Evolutionary conservation across 2,113 vertebrate species (phyloP).

Genomic region (Tragelaphus scriptus): DNA sequence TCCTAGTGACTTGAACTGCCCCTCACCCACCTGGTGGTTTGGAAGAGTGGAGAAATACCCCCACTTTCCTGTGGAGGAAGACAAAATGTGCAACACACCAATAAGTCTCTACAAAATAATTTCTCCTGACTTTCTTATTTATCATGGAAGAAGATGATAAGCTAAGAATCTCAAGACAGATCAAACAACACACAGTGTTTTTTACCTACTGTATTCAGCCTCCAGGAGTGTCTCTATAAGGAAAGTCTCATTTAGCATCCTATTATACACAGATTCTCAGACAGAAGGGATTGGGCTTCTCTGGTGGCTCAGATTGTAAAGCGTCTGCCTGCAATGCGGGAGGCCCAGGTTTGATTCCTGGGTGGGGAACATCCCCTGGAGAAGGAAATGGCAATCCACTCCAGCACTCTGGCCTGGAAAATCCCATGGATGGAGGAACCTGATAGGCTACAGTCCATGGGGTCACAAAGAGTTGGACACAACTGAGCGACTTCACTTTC

Average conservation of each 20-base stretch:
- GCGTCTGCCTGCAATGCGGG: no score
- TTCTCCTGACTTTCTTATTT: neutral
- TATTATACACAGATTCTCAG: neutral
- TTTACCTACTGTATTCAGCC: neutral
- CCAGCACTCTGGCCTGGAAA: no score
- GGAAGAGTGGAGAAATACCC: neutral
- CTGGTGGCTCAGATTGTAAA: no score
- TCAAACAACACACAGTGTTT: neutral
- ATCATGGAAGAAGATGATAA: neutral
- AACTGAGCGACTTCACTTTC: no score
- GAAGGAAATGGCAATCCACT: no score
- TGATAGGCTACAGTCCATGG: no score
- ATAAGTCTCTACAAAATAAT: neutral
- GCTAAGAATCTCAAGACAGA: neutral
- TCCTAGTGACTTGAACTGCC: neutral
- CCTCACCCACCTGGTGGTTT: neutral
- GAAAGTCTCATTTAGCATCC: neutral
- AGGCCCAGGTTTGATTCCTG: no score
- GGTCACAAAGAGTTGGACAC: no score
- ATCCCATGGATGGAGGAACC: no score
- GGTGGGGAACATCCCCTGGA: no score
- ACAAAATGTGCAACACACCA: neutral
- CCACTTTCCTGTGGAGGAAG: accelerated
- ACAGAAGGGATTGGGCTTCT: no score
- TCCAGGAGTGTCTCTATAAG: neutral